These are phyloP conservation scores for Halcyon badia DNA, from an alignment of 2,797 vertebrate species.

Conservation along the genomic window DNA sequence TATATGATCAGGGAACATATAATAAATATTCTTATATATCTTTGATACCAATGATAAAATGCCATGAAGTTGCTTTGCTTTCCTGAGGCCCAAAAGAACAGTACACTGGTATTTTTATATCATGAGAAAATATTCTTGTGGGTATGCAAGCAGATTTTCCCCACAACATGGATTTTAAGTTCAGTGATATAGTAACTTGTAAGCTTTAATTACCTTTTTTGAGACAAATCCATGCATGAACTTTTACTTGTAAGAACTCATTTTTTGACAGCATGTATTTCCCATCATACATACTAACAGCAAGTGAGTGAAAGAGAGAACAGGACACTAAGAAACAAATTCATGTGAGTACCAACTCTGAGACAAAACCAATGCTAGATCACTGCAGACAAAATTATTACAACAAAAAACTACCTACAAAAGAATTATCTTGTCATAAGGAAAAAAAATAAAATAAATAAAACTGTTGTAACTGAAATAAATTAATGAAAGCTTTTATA, in stretches of 20 bases:
- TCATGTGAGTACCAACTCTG: not conserved
- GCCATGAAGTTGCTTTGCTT: not conserved
- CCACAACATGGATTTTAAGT: not conserved
- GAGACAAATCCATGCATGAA: not conserved
- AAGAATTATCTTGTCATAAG: not conserved
- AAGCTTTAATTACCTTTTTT: slow-evolving; percentile 52
- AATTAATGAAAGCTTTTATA: not conserved
- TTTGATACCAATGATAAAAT: not conserved
- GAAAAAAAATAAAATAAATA: not conserved
- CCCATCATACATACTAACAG: not conserved
- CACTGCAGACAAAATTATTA: not conserved
- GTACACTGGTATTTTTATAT: not conserved
- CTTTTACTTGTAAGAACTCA: not conserved
- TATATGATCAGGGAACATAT: not conserved
- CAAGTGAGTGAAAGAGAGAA: not conserved
- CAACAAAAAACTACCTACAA: not conserved
- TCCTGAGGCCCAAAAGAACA: not conserved
- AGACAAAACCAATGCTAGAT: not conserved
- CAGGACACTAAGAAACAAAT: not conserved
- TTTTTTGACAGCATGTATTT: not conserved
- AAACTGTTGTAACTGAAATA: not conserved
- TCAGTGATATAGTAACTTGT: not conserved
- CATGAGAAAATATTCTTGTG: not conserved
- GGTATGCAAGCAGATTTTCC: not conserved
- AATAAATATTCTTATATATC: not conserved